Base-by-base conservation (phyloP, 2,888 invertebrate species). In the Petrophora chlorosata region DNA sequence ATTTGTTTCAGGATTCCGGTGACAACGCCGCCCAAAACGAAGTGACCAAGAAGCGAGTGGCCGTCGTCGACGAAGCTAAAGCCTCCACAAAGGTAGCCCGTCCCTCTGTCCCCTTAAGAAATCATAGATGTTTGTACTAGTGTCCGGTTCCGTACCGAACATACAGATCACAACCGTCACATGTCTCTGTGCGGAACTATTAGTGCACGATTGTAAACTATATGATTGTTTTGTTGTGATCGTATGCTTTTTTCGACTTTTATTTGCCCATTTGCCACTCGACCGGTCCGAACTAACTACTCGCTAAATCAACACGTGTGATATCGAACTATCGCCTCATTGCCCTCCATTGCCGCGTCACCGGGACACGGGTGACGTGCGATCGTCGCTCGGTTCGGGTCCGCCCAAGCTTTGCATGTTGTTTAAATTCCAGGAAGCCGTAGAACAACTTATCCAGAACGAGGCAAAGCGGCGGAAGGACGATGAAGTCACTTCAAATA, bases 401-500 rank as follows among this genome's bases (percentile, higher is more conserved):
- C 66, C 22, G 36, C 74, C 72, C 63, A 71, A 72, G 78, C 78
- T 76, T 83, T 82, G 85, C 80, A 85, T 83, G 77, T 82, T 73
- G 76, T 77, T 69, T 62, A 69, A 79, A 83, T 88, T 87, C 60
- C 88, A 87, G 88, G 86, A 82, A 63, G 78, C 79, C 46, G 79
- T 81, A 69, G 82, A 83, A 70, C 74, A 77, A 69, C 66, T 78
- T 55, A 73, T 73, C 75, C 81, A 77, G 72, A 78, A 70, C 64
- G 82, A 81, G 67, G 74, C 73, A 65, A 84, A 82, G 71, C 72
- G 70, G 39, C 16, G 7, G 79, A 79, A 77, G 78, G 76, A 78
- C 64, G 82, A 79, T 62, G 80, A 79, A 53, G 66, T 70, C 66
- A 59, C 70, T 53, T 55, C 73, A 63, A 73, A 49, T 68, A 65